Conservation (phyloP, 2,888 invertebrate genomes). For the Diarsia rubi region DNA sequence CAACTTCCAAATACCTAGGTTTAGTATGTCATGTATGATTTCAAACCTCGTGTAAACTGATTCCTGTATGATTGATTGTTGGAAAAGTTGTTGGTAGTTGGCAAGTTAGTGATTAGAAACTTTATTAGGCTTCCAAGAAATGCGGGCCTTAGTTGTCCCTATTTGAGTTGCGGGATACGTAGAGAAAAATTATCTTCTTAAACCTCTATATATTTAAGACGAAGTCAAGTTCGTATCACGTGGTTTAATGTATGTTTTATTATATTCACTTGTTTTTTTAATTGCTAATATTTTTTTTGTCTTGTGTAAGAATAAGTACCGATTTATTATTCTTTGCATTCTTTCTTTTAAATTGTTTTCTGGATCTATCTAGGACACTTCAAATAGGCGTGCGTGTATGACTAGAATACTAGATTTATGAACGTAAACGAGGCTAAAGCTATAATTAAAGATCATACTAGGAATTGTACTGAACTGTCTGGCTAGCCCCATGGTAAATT, state of each 20-base stretch:
- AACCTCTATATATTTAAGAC: neutral
- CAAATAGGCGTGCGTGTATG: neutral
- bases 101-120: constrained; percentile 29
- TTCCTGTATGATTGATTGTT: neutral
- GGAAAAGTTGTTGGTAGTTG: neutral
- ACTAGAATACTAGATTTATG: neutral
- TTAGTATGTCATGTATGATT: neutral
- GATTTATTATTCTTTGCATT: too few species aligned
- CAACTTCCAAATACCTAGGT: neutral
- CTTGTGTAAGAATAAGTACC: too few species aligned
- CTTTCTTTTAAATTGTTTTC: neutral
- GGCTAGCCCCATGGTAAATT: neutral
- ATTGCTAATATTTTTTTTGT: too few species aligned
- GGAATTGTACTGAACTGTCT: neutral
- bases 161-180: neutral
- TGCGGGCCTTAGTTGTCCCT: neutral
- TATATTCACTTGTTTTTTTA: too few species aligned
- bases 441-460: neutral
- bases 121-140: constrained; percentile 20
- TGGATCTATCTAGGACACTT: neutral
- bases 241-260: too few species aligned
- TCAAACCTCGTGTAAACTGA: neutral
- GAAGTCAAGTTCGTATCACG: neutral
- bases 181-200: neutral
- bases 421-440: neutral